phyloP scores from a whole-genome alignment of 2,113 vertebrate genomes.

The Colistium nudipinnis region DNA sequence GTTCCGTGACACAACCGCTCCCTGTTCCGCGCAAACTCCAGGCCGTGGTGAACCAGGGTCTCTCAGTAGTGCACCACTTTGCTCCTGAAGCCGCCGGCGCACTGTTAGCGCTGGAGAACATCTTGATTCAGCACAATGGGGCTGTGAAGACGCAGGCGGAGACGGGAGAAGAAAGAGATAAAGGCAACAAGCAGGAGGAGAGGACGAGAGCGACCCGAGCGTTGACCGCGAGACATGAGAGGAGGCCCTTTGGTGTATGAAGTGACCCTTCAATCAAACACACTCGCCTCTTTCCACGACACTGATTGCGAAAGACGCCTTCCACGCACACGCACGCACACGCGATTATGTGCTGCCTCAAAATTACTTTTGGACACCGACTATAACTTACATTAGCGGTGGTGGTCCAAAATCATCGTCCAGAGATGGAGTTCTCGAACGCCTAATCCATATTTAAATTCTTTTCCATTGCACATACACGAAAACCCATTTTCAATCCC shows the following conservation, averaged over 20 bases:
- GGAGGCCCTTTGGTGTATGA: conserved; percentile 55
- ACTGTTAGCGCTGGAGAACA: conserved; percentile 38
- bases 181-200: conserved; percentile 56
- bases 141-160: conserved; percentile 13
- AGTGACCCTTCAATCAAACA: conserved; percentile 79
- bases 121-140: conserved; percentile 45
- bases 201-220: conserved; percentile 46
- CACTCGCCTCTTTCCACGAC: conserved; percentile 40
- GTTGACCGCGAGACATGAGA: conserved; percentile 62
- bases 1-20: conserved; percentile 16
- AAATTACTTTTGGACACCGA: neutral
- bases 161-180: conserved; percentile 26
- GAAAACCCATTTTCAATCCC: conserved; percentile 5
- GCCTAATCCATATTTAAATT: conserved; percentile 2
- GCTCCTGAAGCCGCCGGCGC: conserved; percentile 17
- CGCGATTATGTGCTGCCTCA: neutral
- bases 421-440: neutral
- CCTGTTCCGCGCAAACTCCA: too few species aligned
- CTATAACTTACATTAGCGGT: neutral
- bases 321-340: conserved; percentile 16
- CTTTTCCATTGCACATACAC: neutral
- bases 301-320: conserved; percentile 70
- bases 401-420: neutral
- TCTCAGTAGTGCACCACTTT: conserved; percentile 15
- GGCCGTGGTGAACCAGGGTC: too few species aligned